These are phyloP conservation scores for Hyles euphorbiae DNA, from an alignment of 1,140 invertebrate genomes.

Conservation along the genomic window DNA sequence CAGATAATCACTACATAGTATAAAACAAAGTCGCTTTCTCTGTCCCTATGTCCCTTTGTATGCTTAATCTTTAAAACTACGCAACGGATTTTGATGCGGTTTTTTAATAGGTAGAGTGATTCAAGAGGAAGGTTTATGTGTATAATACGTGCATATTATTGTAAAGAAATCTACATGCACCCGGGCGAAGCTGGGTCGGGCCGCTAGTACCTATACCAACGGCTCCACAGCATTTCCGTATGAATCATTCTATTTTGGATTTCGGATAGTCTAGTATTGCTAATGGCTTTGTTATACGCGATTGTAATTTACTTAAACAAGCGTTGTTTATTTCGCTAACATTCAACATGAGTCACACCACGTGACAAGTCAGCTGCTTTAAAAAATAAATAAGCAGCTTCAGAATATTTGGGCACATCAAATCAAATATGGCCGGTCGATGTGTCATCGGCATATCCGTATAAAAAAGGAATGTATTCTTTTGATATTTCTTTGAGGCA, in stretches of 20 bases:
- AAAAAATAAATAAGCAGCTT: slow-evolving; percentile 21
- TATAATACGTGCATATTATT: too few species aligned
- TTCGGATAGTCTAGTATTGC: not conserved
- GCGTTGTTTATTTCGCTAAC: slow-evolving; percentile 10
- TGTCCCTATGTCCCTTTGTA: too few species aligned
- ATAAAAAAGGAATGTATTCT: not conserved
- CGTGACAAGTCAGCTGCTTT: slow-evolving; percentile 23
- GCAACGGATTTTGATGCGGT: too few species aligned
- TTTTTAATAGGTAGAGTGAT: too few species aligned
- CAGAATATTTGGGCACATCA: slow-evolving; percentile 17
- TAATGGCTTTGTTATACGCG: not conserved
- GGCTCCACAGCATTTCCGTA: not conserved
- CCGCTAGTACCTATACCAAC: not conserved
- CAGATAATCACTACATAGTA: too few species aligned
- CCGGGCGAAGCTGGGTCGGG: too few species aligned
- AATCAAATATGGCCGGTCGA: slow-evolving; percentile 29
- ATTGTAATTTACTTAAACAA: not conserved
- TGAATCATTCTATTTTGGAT: too few species aligned
- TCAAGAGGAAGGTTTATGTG: too few species aligned
- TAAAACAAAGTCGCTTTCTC: too few species aligned
- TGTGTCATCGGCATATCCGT: slow-evolving; percentile 46
- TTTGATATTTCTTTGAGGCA: slow-evolving; percentile 34
- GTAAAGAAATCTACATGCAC: too few species aligned
- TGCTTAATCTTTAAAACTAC: too few species aligned
- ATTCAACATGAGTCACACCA: slow-evolving; percentile 25